Percentiles rank a stretch among this genome's conserved stretches.
phyloP scores from a whole-genome alignment of 2,888 invertebrate genomes.

The Teinopalpus imperialis region DNA sequence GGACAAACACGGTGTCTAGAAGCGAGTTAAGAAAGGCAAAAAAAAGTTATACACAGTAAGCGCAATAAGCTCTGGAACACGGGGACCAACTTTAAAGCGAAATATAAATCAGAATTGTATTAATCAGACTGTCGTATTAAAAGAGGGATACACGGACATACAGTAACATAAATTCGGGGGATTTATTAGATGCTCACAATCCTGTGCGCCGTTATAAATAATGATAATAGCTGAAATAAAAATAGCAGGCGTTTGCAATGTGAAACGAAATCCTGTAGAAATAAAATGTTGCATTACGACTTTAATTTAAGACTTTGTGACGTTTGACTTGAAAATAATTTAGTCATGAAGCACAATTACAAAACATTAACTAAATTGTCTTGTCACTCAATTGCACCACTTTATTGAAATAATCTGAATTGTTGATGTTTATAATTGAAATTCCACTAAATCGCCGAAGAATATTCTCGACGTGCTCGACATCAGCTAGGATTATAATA shows the following conservation, averaged over 20 bases:
- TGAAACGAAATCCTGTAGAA: constrained; percentile 22
- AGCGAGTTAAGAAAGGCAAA: no score
- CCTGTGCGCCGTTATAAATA: constrained; percentile 49
- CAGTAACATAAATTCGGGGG: constrained; percentile 48
- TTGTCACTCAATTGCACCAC: no score
- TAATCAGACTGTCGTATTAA: constrained; percentile 28
- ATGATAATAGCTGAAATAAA: constrained; percentile 56
- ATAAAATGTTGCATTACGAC: background rate
- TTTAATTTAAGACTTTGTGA: background rate
- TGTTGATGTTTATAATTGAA: no score
- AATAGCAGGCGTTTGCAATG: constrained; percentile 43
- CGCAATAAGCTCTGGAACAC: constrained; percentile 8
- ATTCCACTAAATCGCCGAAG: no score
- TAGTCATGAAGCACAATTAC: no score
- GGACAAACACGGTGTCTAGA: no score
- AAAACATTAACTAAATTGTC: no score
- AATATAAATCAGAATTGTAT: constrained; percentile 36
- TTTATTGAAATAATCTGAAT: no score
- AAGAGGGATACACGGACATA: constrained; percentile 45
- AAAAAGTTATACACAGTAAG: no score
- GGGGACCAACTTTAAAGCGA: constrained; percentile 27
- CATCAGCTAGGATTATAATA: no score
- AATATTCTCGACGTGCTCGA: no score
- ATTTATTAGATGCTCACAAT: constrained; percentile 45
- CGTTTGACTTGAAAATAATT: no score